These are phyloP conservation scores for Steinernema carpocapsae DNA, from an alignment of 2,888 invertebrate genomes.

Conservation along the genomic window DNA sequence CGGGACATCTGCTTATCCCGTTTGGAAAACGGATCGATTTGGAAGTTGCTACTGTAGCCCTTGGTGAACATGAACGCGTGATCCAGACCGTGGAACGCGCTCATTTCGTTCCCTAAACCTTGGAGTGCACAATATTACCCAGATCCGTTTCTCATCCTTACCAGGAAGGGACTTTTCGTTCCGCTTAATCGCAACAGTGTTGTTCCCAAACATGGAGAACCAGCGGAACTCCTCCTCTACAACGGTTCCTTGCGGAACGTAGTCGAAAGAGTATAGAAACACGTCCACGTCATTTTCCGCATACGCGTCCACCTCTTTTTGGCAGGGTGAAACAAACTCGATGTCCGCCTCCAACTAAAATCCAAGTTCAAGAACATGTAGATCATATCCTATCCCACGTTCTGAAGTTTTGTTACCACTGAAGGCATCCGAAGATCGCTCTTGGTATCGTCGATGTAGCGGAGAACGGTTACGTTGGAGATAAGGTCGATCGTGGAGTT, in stretches of 20 bases:
- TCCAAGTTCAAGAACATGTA: not conserved
- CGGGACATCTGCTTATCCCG: conserved; percentile 64
- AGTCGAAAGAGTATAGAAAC: conserved; percentile 68
- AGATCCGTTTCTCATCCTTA: conserved; percentile 9
- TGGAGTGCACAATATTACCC: not conserved
- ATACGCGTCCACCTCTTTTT: conserved; percentile 63
- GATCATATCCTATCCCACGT: conserved; percentile 40
- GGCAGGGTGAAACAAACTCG: conserved; percentile 68
- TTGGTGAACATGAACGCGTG: conserved; percentile 68
- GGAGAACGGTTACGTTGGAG: conserved; percentile 64
- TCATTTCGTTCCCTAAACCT: conserved; percentile 48
- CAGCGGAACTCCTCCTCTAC: conserved; percentile 61
- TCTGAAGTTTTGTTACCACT: conserved; percentile 51
- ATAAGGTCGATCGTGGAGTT: conserved; percentile 66
- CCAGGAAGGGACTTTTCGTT: conserved; percentile 44
- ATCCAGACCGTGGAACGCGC: conserved; percentile 68
- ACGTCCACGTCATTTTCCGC: conserved; percentile 55
- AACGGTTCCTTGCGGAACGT: conserved; percentile 62
- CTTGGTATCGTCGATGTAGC: conserved; percentile 58
- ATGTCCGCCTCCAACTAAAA: conserved; percentile 68
- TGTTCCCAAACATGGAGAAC: conserved; percentile 63
- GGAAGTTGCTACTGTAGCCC: conserved; percentile 65
- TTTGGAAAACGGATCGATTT: conserved; percentile 63
- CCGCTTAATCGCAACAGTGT: conserved; percentile 55
- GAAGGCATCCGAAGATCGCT: conserved; percentile 51